A percentile compares a stretch with the other conserved stretches of the same genome.
phyloP scores from a whole-genome alignment of 2,888 invertebrate species.

The Acholoe squamosa region DNA sequence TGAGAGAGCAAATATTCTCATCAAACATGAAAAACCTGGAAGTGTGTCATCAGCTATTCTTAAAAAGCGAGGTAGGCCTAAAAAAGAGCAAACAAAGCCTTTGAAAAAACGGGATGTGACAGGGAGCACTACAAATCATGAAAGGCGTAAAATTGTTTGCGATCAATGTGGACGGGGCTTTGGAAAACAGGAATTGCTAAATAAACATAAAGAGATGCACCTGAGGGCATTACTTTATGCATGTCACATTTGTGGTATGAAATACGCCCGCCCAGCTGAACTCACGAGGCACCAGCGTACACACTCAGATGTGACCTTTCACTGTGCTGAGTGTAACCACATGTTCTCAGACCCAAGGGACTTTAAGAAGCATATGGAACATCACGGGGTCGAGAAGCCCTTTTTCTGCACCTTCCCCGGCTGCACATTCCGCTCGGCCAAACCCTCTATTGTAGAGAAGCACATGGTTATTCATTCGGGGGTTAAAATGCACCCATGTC shows the following conservation, averaged over 20 bases:
- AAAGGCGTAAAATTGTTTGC: constrained; percentile 56
- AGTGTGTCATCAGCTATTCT: not conserved
- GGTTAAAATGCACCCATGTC: constrained; percentile 72
- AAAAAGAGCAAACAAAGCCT: constrained; percentile 44
- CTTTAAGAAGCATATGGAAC: constrained; percentile 71
- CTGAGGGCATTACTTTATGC: constrained; percentile 52
- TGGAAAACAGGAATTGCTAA: constrained; percentile 61
- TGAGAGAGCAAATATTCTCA: not conserved
- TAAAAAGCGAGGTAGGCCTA: constrained; percentile 27
- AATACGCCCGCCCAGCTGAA: constrained; percentile 71
- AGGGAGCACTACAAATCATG: not conserved
- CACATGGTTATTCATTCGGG: constrained; percentile 74
- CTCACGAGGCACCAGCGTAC: constrained; percentile 72
- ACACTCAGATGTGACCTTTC: constrained; percentile 69
- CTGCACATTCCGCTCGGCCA: constrained; percentile 72
- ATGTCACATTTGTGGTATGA: constrained; percentile 72
- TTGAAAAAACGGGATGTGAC: constrained; percentile 37
- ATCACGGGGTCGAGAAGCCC: constrained; percentile 71
- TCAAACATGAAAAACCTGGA: not conserved
- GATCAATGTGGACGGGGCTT: constrained; percentile 66
- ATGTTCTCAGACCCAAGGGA: constrained; percentile 68
- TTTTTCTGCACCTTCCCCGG: constrained; percentile 72
- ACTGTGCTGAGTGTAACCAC: constrained; percentile 71
- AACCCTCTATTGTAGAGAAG: constrained; percentile 71
- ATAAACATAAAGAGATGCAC: constrained; percentile 64